These are phyloP conservation scores for Tinamus guttatus DNA, from an alignment of 2,113 vertebrate genomes.

Conservation along the genomic window DNA sequence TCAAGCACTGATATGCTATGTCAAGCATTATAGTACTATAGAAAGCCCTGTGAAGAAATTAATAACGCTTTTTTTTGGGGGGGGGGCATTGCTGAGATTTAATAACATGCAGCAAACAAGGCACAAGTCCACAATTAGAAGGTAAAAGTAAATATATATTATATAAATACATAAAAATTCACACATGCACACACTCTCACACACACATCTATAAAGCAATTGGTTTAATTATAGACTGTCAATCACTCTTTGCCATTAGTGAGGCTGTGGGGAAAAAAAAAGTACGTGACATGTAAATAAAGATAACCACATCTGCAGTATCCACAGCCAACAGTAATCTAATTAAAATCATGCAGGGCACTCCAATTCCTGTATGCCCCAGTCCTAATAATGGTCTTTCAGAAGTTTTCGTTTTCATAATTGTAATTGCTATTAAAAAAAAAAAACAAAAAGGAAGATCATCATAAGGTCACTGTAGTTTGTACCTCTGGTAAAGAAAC, in stretches of 20 bases:
- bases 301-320: background rate
- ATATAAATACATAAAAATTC: background rate
- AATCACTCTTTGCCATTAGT: background rate
- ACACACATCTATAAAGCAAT: background rate
- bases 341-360: background rate
- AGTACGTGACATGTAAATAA: background rate
- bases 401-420: background rate
- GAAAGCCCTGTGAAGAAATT: background rate
- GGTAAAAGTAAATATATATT: background rate
- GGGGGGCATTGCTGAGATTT: background rate
- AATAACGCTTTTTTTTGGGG: constrained; percentile 1
- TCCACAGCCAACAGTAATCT: background rate
- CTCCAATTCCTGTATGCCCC: background rate
- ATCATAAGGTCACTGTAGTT: background rate
- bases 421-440: background rate
- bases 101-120: background rate
- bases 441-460: background rate
- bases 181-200: background rate
- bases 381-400: background rate
- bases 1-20: background rate
- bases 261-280: background rate
- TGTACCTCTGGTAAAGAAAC: background rate
- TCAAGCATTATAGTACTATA: background rate
- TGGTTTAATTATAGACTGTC: background rate
- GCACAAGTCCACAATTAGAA: background rate